These are phyloP conservation scores for Dusona sp. DNA, from an alignment of 2,888 invertebrate genomes.

Conservation along the genomic window DNA sequence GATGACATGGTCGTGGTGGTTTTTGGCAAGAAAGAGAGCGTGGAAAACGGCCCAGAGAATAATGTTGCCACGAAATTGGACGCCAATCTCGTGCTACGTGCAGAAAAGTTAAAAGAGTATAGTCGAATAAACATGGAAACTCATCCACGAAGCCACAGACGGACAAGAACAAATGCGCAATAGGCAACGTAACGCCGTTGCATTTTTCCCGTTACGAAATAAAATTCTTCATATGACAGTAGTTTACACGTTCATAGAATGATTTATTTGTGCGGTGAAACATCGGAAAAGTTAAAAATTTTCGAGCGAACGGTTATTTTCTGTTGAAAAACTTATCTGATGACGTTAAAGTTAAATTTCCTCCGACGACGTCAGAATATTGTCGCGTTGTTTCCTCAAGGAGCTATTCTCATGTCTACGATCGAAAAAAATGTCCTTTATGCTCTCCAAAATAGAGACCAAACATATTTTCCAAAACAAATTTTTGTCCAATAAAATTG, in stretches of 20 bases:
- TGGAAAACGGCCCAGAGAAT: conserved; percentile 58
- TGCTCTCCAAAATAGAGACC: too few relatives aligned
- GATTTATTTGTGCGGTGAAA: background rate
- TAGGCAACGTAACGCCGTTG: conserved; percentile 37
- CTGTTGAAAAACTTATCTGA: background rate
- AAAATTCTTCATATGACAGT: conserved; percentile 1
- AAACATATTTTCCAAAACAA: too few relatives aligned
- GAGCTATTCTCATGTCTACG: too few relatives aligned
- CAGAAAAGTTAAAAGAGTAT: conserved; percentile 48
- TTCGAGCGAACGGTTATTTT: background rate
- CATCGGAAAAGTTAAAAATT: background rate
- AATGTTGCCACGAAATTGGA: conserved; percentile 65
- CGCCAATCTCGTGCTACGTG: conserved; percentile 58
- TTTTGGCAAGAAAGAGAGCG: conserved; percentile 41
- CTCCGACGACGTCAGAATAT: background rate
- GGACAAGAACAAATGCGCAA: conserved; percentile 21
- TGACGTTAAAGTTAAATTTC: background rate
- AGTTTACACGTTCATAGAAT: background rate
- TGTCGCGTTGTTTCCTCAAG: background rate
- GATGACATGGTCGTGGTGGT: conserved; percentile 19
- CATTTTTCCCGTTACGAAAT: conserved; percentile 15
- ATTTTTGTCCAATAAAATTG: background rate
- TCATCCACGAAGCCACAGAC: conserved; percentile 14
- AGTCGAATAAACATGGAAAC: conserved; percentile 1
- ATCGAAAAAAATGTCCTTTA: too few relatives aligned